Base-by-base conservation (phyloP, 2,797 vertebrate species). In the Neosilurus mollespiculum region DNA sequence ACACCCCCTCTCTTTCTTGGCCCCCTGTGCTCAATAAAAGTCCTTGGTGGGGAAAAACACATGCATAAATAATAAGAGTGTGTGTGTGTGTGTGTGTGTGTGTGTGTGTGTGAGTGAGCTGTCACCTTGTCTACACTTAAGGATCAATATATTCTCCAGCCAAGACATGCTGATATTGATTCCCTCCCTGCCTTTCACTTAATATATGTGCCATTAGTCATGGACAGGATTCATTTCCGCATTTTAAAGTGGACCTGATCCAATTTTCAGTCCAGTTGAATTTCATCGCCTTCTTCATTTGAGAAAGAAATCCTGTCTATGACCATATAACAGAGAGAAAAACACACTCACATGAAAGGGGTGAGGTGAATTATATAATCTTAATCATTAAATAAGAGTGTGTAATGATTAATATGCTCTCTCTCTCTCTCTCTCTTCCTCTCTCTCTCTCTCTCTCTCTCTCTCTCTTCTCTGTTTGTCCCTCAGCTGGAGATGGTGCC, bases 401-500 rank as follows among this genome's bases (percentile, higher is more conserved):
- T 70, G 11, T n/a, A 70, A 49, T 24, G 43, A 24, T 53, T 72
- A 9, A 11, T 8, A 53, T 9, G 5, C 11, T 16, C n/a, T 71
- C 70, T 24, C 6, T 30, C 22, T 66, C 34, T 70, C 37, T 71
- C 15, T 80, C 4, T 73, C 6, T 20, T 1, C 9, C 14, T 69
- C 18, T 2, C 43, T 43, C 43, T n/a, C 5, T 83, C 22, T 66
- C 34, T 70, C 37, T 71, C 15, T 80, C 4, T 73, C 6, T 20
- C 14, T 69, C 18, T 2, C 43, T 43, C 43, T 43, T 43, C 43
- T 43, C 43, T 78, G 26, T 82, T 24, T 76, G 3, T 65, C 49
- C 14, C 54, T n/a, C 86, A 95, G 94, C 89, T 93, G 0, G 94
- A 95, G 87, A 95, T 95, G 0, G 93, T 93, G 6, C 94, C 94